Evolutionary conservation across 2,113 vertebrate genomes (phyloP), one percentile per base, ranked within the genome.

Genomic region (Clarias batrachus): DNA sequence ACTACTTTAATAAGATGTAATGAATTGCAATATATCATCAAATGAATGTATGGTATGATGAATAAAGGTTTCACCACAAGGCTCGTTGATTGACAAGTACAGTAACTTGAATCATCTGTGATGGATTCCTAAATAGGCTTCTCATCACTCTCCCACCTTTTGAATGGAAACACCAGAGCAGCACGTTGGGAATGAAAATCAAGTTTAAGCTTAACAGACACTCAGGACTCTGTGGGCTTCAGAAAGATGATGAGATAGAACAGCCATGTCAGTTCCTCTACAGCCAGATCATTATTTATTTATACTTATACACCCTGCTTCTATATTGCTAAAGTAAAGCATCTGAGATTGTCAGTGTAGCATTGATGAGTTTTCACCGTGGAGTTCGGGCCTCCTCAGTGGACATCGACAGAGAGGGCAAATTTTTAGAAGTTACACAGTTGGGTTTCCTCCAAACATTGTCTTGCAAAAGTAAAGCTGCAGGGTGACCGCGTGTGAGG

Each of bases 41-140:
- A 73, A 74, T 27, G 27, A 27, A 66, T 82, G 21, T 66, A 70
- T 85, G 56, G 83, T 65, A 62, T 82, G 54, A 82, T 66, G 74
- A 71, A 85, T 54, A n/a, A 48, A 60, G 62, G 59, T 33, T 71
- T 83, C 77, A 66, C 3, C 33, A 19, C 14, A 57, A 77, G 41
- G 65, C 60, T 74, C 54, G 57, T 66, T 76, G 83, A 88, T 88
- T 89, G 89, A 90, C 89, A 90, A 88, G 89, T 89, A 73, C 57
- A 80, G 84, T 88, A 89, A 62, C 83, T 71, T 30, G 74, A 81
- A 84, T 70, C 87, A 82, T 71, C 87, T 86, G 83, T 86, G 90
- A 89, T 83, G 86, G 85, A 90, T 90, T 86, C 82, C 87, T 89
- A 90, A 86, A 87, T 88, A 85, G 89, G 87, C 88, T 48, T 88